Evolutionary conservation across 2,888 invertebrate genomes (phyloP).

Genomic region (Buathra laborator): DNA sequence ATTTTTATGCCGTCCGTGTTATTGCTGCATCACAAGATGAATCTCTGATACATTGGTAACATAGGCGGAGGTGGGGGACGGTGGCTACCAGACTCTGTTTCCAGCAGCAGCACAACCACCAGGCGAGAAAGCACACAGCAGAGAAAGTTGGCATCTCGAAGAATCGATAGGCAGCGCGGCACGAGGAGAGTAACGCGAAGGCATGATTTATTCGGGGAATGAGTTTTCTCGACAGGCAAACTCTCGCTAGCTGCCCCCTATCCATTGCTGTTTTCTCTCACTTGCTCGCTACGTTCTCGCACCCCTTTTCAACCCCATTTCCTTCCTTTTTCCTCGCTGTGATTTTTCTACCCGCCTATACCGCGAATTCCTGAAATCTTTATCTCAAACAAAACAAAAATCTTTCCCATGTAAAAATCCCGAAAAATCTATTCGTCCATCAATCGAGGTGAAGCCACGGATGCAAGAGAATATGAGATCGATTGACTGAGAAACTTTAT

Average conservation of each 20-base stretch:
- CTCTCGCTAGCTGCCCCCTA: conserved; percentile 35
- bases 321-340: conserved; percentile 20
- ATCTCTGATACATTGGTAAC: conserved; percentile 76
- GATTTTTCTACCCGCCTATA: conserved; percentile 42
- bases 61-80: not conserved
- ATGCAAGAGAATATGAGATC: not conserved
- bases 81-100: not conserved
- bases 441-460: not conserved
- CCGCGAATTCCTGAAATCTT: conserved; percentile 50
- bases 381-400: conserved; percentile 40
- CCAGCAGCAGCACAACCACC: not conserved
- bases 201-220: conserved; percentile 68
- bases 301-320: conserved; percentile 4
- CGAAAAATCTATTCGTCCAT: not conserved
- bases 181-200: conserved; percentile 49
- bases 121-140: conserved; percentile 29
- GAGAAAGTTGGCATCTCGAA: conserved; percentile 61
- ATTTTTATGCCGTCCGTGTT: conserved; percentile 81
- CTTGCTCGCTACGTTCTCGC: conserved; percentile 19
- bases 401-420: conserved; percentile 9
- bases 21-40: conserved; percentile 81
- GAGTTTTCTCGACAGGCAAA: conserved; percentile 64
- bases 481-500: not conserved
- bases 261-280: conserved; percentile 11
- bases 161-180: conserved; percentile 65